Evolutionary conservation across 2,888 invertebrate species (phyloP).

Genomic region (Cactoblastis cactorum): DNA sequence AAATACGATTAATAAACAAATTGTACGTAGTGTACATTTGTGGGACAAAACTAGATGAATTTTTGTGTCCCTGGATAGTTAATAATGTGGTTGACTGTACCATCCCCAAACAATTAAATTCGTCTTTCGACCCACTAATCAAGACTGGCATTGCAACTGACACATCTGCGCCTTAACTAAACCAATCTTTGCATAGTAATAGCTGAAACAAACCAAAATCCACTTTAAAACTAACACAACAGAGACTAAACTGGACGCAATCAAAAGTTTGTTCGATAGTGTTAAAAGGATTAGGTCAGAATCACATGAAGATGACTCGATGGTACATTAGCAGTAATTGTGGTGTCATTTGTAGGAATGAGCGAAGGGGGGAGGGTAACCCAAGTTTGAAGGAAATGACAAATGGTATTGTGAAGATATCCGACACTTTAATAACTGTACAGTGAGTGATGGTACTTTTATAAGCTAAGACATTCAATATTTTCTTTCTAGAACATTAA

Average conservation of each 20-base stretch:
- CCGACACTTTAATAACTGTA: slow-evolving; percentile 45
- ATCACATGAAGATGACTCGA: slow-evolving; percentile 34
- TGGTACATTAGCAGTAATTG: slow-evolving; percentile 34
- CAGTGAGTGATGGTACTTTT: slow-evolving; percentile 37
- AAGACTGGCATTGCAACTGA: slow-evolving; percentile 60
- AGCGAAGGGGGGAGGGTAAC: slow-evolving; percentile 49
- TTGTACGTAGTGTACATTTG: too few relatives aligned
- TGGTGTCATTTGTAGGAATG: slow-evolving; percentile 37
- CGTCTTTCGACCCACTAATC: slow-evolving; percentile 63
- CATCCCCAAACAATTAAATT: slow-evolving; percentile 58
- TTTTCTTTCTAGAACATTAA: slow-evolving; percentile 13
- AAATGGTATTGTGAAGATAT: slow-evolving; percentile 42
- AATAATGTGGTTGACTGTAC: too few relatives aligned
- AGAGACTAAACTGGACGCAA: slow-evolving; percentile 17
- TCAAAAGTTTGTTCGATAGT: slow-evolving; percentile 20
- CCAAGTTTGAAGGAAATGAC: slow-evolving; percentile 44
- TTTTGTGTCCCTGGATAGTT: too few relatives aligned
- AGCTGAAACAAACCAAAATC: slow-evolving; percentile 23
- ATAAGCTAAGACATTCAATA: slow-evolving; percentile 30
- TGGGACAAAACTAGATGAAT: too few relatives aligned
- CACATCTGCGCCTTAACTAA: slow-evolving; percentile 60
- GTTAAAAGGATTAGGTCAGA: slow-evolving; percentile 51
- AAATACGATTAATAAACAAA: too few relatives aligned
- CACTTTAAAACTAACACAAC: slow-evolving; percentile 26
- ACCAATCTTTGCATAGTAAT: slow-evolving; percentile 24